Evolutionary conservation across 2,888 invertebrate species (phyloP).

Genomic region (Heteromyza rotundicornis): DNA sequence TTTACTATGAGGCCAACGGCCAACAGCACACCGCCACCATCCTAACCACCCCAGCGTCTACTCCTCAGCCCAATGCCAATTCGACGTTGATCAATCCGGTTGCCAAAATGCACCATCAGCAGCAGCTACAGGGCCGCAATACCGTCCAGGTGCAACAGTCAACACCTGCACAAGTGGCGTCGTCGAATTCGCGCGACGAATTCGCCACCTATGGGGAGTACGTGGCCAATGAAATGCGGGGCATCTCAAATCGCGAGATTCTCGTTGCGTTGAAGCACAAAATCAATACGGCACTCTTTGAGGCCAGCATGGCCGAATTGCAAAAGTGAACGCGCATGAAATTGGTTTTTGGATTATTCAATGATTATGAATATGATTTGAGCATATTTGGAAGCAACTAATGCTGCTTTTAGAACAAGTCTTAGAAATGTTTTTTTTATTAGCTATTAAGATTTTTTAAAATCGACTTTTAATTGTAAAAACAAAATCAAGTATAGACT

Average conservation of each 20-base stretch:
- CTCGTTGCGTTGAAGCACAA: slow-evolving; percentile 68
- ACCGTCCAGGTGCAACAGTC: slow-evolving; percentile 24
- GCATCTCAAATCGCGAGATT: slow-evolving; percentile 66
- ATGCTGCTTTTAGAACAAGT: no score
- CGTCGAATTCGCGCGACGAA: slow-evolving; percentile 63
- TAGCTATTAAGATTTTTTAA: no score
- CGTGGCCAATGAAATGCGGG: slow-evolving; percentile 68
- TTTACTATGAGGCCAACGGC: slow-evolving; percentile 49
- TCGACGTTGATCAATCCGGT: slow-evolving; percentile 27
- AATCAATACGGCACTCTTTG: slow-evolving; percentile 69
- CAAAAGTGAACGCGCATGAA: no score
- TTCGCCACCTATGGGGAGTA: slow-evolving; percentile 69
- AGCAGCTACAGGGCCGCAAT: slow-evolving; percentile 41
- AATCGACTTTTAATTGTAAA: no score
- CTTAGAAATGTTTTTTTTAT: no score
- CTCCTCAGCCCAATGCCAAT: slow-evolving; percentile 20
- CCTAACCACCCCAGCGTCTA: slow-evolving; percentile 36
- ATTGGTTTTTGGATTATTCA: no score
- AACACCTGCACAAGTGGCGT: slow-evolving; percentile 29
- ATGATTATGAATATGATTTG: no score
- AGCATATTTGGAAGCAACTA: no score
- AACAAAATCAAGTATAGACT: no score
- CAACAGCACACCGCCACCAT: slow-evolving; percentile 43
- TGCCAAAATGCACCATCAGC: slow-evolving; percentile 31
- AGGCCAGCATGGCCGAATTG: slow-evolving; percentile 68